Base-by-base conservation (phyloP, 2,888 invertebrate genomes). In the Hemithea aestivaria region DNA sequence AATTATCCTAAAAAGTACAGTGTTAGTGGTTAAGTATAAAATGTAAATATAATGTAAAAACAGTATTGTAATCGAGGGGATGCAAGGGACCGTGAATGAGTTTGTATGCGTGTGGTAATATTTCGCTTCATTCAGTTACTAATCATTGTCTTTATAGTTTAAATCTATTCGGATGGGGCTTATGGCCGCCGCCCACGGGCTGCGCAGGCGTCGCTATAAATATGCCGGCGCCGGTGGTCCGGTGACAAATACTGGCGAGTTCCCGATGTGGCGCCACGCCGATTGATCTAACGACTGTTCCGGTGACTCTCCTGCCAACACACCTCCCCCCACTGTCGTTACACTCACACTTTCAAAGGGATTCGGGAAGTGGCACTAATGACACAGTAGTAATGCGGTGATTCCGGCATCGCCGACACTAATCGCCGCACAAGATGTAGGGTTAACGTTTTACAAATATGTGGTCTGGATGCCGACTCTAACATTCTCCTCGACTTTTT, bases 221-320 rank as follows among this genome's bases (percentile, higher is more conserved):
- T 87, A 85, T 74, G 54, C 63, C 83, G 72, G 76, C 74, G 78
- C 77, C 73, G 81, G 85, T 87, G 85, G 85, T 87, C 85, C 79
- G 72, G 81, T 82, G 85, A 85, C 85, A 85, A 85, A 85, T 80
- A 76, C 80, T 67, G 71, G 68, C 62, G 59, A 66, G 73, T 73
- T 73, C 73, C 75, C 71, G 66, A 66, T 69, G 71, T 72, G 69
- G 75, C 78, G 76, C 72, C 73, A 71, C 70, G 71, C 65, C 73
- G 79, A 82, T 81, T 83, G 83, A 84, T 84, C 80, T 78, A 81
- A 73, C 68, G 69, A 64, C 69, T 64, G 60, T 64, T 67, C 64
- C 65, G 64, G 66, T 68, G 62, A 64, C 58, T 53, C 49, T 53
- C 61, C 58, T 16, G 16, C 16, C 16, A n/a, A n/a, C n/a, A n/a